Evolutionary conservation across 1,140 invertebrate species (phyloP).

Genomic region (Nixonia krombeini): DNA sequence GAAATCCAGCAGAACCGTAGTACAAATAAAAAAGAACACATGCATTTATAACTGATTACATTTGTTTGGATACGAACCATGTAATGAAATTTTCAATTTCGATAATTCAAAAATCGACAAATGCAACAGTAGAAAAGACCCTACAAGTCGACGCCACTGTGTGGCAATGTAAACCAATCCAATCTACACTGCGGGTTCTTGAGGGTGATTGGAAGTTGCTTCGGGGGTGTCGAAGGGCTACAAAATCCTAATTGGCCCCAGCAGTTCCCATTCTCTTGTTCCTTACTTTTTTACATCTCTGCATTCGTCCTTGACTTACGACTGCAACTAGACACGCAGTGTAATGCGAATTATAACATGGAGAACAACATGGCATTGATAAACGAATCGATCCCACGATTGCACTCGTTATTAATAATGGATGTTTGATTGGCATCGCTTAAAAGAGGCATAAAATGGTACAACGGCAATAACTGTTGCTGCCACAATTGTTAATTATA

Average conservation of each 20-base stretch:
- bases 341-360: constrained; percentile 36
- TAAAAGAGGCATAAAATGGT: too few species aligned
- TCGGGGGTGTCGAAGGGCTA: constrained; percentile 54
- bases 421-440: too few species aligned
- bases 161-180: constrained; percentile 62
- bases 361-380: too few species aligned
- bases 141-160: constrained; percentile 51
- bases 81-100: constrained; percentile 19
- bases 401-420: too few species aligned
- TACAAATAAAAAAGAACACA: too few species aligned
- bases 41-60: too few species aligned
- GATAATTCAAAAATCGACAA: constrained; percentile 38
- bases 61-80: too few species aligned
- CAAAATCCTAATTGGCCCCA: constrained; percentile 60
- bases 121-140: constrained; percentile 20
- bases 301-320: constrained; percentile 33
- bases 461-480: too few species aligned
- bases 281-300: constrained; percentile 37
- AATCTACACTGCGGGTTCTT: constrained; percentile 59
- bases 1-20: too few species aligned
- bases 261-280: constrained; percentile 50
- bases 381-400: too few species aligned
- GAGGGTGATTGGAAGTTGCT: constrained; percentile 48
- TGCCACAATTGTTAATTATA: too few species aligned
- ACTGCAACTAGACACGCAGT: constrained; percentile 47